phyloP scores from a whole-genome alignment of 1,140 invertebrate species.

The Brachionus paranguensis region DNA sequence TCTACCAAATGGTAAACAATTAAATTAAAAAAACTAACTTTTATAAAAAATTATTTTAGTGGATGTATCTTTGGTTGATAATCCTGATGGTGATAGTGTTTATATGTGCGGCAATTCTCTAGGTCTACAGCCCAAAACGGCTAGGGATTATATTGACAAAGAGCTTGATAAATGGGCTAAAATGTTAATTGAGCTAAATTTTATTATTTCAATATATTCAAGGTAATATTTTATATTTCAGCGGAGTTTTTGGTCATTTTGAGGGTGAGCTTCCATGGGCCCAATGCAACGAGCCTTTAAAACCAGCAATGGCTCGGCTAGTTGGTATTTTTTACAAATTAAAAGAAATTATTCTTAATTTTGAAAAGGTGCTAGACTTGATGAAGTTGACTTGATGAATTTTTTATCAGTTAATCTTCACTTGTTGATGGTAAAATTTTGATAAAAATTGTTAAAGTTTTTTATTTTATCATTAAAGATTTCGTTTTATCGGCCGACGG shows the following conservation, averaged over 20 bases:
- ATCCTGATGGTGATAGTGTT: conserved; percentile 52
- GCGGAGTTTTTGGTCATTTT: conserved; percentile 57
- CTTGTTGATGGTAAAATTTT: conserved; percentile 52
- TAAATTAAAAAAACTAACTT: background rate
- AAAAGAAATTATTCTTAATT: background rate
- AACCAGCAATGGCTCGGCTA: conserved; percentile 51
- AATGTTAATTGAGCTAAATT: conserved; percentile 39
- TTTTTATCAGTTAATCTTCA: conserved; percentile 61
- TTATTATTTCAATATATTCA: conserved; percentile 43
- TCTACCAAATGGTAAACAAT: conserved; percentile 50
- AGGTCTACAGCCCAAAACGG: conserved; percentile 57
- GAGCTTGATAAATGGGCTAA: conserved; percentile 58
- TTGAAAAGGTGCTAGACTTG: conserved; percentile 50
- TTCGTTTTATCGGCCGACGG: conserved; percentile 61
- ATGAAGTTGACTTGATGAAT: conserved; percentile 60
- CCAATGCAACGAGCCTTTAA: conserved; percentile 51
- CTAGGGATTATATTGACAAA: conserved; percentile 50
- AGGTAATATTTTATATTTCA: conserved; percentile 46
- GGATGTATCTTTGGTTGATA: background rate
- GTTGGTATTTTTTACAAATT: conserved; percentile 49
- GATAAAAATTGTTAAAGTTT: background rate
- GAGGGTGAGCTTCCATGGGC: conserved; percentile 57
- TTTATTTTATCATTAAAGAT: conserved; percentile 46
- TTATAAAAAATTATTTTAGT: background rate
- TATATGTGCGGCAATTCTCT: conserved; percentile 62